These are phyloP conservation scores for Chaenogobius annularis DNA, from an alignment of 2,113 vertebrate genomes.

Conservation along the genomic window DNA sequence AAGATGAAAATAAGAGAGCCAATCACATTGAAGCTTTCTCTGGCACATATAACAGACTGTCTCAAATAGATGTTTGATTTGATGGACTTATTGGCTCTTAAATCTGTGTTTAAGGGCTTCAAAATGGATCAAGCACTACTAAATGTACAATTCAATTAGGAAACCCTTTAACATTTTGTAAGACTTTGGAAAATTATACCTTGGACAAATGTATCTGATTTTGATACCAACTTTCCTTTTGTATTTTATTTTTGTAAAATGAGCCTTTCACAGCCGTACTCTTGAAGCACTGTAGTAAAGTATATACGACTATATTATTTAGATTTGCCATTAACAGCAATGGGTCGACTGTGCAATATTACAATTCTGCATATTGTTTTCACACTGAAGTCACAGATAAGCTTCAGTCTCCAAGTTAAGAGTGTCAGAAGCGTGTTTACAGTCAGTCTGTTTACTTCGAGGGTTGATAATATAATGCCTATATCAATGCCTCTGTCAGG, in stretches of 20 bases:
- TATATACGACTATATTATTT: background rate
- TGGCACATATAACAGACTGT: background rate
- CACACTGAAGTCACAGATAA: background rate
- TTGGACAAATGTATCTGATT: conserved; percentile 6
- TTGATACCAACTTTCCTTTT: conserved; percentile 1
- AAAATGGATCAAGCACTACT: background rate
- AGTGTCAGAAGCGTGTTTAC: background rate
- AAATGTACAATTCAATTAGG: conserved; percentile 1
- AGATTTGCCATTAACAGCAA: background rate
- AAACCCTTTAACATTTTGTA: conserved; percentile 1
- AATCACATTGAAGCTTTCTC: background rate
- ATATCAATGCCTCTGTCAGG: background rate
- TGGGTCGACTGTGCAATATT: conserved; percentile 6
- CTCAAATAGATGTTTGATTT: background rate
- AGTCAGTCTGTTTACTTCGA: background rate
- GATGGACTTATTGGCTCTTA: conserved; percentile 1
- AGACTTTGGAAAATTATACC: background rate
- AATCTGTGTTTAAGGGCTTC: background rate
- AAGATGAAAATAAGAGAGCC: conserved; percentile 1
- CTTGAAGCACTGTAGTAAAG: background rate
- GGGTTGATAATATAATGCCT: background rate
- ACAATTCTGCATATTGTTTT: background rate
- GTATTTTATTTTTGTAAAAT: conserved; percentile 5
- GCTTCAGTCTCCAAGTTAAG: background rate
- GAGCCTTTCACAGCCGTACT: background rate